Base-by-base conservation (phyloP, 2,888 invertebrate genomes). In the Serripes groenlandicus region DNA sequence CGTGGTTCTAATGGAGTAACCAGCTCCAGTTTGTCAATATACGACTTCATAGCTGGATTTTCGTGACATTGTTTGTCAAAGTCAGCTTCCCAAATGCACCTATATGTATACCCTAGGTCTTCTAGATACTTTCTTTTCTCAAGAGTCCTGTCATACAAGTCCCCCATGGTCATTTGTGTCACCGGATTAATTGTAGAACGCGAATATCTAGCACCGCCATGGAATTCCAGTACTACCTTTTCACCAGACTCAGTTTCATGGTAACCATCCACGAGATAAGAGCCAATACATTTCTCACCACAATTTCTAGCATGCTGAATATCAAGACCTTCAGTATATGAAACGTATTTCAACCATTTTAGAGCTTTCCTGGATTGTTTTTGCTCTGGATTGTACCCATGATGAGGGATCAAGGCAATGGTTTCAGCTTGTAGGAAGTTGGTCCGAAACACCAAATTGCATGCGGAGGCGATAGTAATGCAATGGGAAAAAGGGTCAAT, bases 81-180 rank as follows among this genome's bases (percentile, higher is more conserved):
- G 2, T 89, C 84, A 28, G 88, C 86, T 60, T 90, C 91, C 91
- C 91, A 91, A 9, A 82, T 88, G 11, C 62, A 81, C 0, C 69
- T 49, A 32, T 88, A 84, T 0, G 37, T 78, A 49, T 81, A 89
- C 0, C 89, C 89, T 3, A 21, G 30, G 23, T 56, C 37, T 72
- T 78, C 73, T 23, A 85, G 26, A 64, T 70, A 81, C 21, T 34
- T 35, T 37, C 75, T 54, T 54, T 81, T 78, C 26, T 85, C 78
- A 11, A 81, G 62, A 3, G 75, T 81, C 15, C 54, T 69, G 37
- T 81, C 68, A 56, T 68, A 75, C 3, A 81, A 66, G n/a, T 85
- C 85, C 15, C 69, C 75, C 81, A 85, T 84, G 26, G 78, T 70
- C 32, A 73, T 34, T 58, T 73, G 42, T 35, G 32, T 69, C 1